Evolutionary conservation across 2,888 invertebrate genomes (phyloP), one percentile per base, ranked within the genome.

Genomic region (Fabriciana adippe): DNA sequence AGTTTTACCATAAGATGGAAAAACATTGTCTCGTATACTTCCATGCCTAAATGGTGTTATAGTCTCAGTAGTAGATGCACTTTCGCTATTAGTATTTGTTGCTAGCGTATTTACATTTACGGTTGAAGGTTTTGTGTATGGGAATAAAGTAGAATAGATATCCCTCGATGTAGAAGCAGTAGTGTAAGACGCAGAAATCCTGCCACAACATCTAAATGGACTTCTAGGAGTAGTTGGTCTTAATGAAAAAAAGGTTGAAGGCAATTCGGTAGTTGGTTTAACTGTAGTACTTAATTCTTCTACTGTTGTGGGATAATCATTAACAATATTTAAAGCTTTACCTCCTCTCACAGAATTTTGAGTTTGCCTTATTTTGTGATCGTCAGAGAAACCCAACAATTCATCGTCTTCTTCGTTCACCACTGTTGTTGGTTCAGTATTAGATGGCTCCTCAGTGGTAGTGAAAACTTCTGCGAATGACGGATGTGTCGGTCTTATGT

Each of bases 401-500:
- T 96, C 97, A 73, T 96, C 95, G 73, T 96, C 96, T 74, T 95
- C 96, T 75, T 95, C 95, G 64, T 94, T 94, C 0, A 94, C 90
- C 0, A 93, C 93, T 2, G 94, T 94, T 0, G 94, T 93, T 71
- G 93, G 93, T 76, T 94, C 94, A 6, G 94, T 93, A 60, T 89
- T 92, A 74, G 86, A 64, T 59, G 83, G 77, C 66, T 89, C 88
- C 74, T 90, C 90, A 26, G 88, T 86, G 31, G 82, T 87, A 13
- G 81, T 82, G 3, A 89, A 80, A 69, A 88, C 82, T 45, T 90
- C 90, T n/a, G 87, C 83, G 56, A 90, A 89, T 1, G 95, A 93
- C 0, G 96, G 96, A 76, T 96, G 96, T 0, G 96, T 97, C 0
- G 97, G 97, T 78, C 97, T 93, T 1, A 96, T 95, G 73, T 96